A percentile compares a stretch with the other conserved stretches of the same genome.
phyloP scores from a whole-genome alignment of 2,113 vertebrate species.

The Chiloscyllium plagiosum region DNA sequence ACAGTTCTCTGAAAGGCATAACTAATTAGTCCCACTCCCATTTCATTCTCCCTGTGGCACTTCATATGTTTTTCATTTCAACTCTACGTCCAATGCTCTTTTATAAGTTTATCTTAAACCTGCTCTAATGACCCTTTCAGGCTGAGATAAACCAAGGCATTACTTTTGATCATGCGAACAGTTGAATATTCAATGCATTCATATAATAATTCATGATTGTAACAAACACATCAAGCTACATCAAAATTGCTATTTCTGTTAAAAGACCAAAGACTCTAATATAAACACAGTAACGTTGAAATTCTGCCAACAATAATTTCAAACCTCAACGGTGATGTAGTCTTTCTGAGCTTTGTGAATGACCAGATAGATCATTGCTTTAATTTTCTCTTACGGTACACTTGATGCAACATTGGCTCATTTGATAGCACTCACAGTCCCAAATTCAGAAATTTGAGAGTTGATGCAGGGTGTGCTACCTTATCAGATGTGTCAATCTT shows the following conservation, averaged over 20 bases:
- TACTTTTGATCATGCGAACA: neutral
- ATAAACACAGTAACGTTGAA: too few species aligned
- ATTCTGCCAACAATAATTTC: neutral
- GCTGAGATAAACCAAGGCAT: neutral
- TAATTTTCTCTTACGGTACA: neutral
- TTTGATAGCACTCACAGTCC: neutral
- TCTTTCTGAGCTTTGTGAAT: neutral
- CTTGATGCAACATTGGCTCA: neutral
- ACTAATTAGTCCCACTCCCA: neutral
- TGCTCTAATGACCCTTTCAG: neutral
- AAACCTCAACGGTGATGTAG: neutral
- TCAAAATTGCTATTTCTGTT: neutral
- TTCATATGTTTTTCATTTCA: neutral
- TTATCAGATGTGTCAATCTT: neutral
- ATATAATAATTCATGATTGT: neutral
- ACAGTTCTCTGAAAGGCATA: neutral
- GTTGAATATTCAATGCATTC: neutral
- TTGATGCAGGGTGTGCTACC: neutral
- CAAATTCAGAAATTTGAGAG: neutral
- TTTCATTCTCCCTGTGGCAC: neutral
- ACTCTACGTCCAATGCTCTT: neutral
- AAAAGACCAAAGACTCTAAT: neutral
- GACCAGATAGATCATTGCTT: neutral
- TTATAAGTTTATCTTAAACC: neutral
- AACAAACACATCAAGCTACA: neutral